These are phyloP conservation scores for Busseola fusca DNA, from an alignment of 2,888 invertebrate species.

Conservation along the genomic window DNA sequence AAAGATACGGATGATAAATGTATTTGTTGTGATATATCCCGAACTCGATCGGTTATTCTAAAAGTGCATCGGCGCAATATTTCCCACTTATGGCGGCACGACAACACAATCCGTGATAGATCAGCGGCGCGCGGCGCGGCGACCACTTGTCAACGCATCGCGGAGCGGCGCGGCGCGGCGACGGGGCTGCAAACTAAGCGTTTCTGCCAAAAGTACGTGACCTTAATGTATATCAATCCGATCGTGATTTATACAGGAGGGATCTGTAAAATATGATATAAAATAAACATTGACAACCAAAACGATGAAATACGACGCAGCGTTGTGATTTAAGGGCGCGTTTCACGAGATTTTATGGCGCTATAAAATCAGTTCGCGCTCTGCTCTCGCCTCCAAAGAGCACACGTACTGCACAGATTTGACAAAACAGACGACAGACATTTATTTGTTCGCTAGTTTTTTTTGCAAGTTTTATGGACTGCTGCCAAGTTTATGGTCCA, in stretches of 20 bases:
- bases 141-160: conserved; percentile 78
- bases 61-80: conserved; percentile 58
- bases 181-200: conserved; percentile 79
- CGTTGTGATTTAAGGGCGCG: conserved; percentile 88
- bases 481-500: conserved; percentile 85
- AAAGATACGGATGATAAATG: conserved; percentile 30
- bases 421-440: conserved; percentile 88
- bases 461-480: conserved; percentile 87
- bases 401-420: conserved; percentile 87
- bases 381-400: conserved; percentile 66
- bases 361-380: conserved; percentile 87
- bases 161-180: conserved; percentile 6
- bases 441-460: conserved; percentile 87
- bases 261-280: conserved; percentile 89
- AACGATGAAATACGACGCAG: conserved; percentile 88
- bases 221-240: conserved; percentile 88
- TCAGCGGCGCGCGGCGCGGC: conserved; percentile 54
- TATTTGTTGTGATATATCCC: conserved; percentile 30
- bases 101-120: conserved; percentile 55
- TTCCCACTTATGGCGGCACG: conserved; percentile 55
- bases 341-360: conserved; percentile 88
- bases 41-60: conserved; percentile 45
- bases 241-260: conserved; percentile 86
- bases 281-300: conserved; percentile 89
- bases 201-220: conserved; percentile 87